Base-by-base conservation (phyloP, 2,113 vertebrate species). In the Symphodus melops region DNA sequence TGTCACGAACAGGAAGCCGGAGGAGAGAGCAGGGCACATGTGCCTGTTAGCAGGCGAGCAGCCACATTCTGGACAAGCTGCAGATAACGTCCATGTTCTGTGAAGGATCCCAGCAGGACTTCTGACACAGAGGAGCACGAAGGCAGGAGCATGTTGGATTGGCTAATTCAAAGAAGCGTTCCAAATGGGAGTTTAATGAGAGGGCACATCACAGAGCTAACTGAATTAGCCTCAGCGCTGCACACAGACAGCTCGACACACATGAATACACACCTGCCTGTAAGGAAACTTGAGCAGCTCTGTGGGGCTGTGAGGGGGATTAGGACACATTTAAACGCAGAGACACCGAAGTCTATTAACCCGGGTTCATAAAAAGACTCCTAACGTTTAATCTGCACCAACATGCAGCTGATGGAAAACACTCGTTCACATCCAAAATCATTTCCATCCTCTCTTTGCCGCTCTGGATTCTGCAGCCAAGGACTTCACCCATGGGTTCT, bases 141-240 rank as follows among this genome's bases (percentile, higher is more conserved):
- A 33, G 21, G 46, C 46, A 59, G 5, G 0, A 25, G 37, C 7
- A 21, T 72, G 37, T 83, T 69, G 84, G 68, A 83, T 46, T 46
- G 44, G 44, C 44, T 71, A 74, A 72, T 88, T 78, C 59, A 75
- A 86, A 81, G 59, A 82, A 59, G 41, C 56, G 79, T 79, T 84
- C 39, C 59, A 72, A 77, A 70, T 53, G 57, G 19, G 79, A 70
- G 65, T 66, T 66, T 83, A 86, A 67, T 71, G 72, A 37, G 58
- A 79, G 62, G 49, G 13, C 55, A 39, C 57, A 72, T 79, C 25
- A 33, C 53, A 53, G 52, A 69, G 56, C 25, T 57, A 56, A 81
- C n/a, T 17, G 48, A 63, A 66, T 17, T 1, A 59, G 59, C 20
- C 11, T 56, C 17, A 65, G 51, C 63, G 52, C 54, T 39, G 8